phyloP scores from a whole-genome alignment of 2,113 vertebrate species.

The Vulpes vulpes region DNA sequence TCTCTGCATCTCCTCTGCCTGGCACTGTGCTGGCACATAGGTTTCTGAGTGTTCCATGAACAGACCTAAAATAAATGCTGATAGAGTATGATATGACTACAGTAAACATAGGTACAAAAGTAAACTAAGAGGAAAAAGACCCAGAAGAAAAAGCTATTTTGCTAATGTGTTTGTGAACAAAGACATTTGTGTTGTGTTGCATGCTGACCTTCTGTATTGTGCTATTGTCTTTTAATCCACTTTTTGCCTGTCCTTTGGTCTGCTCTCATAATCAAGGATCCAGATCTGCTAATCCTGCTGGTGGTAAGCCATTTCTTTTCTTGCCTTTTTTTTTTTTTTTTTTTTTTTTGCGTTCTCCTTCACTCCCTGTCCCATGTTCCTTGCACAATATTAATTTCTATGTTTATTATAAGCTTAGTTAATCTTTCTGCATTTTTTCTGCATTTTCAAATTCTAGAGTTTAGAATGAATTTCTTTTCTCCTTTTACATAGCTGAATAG shows the following conservation, averaged over 20 bases:
- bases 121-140: background rate
- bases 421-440: conserved; percentile 55
- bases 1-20: background rate
- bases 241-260: conserved; percentile 94
- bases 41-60: background rate
- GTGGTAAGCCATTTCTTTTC: conserved; percentile 93
- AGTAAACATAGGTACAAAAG: background rate
- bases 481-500: conserved; percentile 11
- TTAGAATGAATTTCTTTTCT: conserved; percentile 68
- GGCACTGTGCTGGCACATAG: background rate
- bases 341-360: conserved; percentile 79
- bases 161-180: conserved; percentile 82
- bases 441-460: conserved; percentile 57
- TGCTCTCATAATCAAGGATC: conserved; percentile 98
- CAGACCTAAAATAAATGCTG: background rate
- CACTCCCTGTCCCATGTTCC: background rate
- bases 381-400: conserved; percentile 55
- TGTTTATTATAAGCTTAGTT: conserved; percentile 63
- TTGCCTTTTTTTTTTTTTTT: conserved; percentile 86
- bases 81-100: background rate
- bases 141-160: conserved; percentile 3
- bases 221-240: conserved; percentile 92
- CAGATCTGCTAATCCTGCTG: conserved; percentile 99
- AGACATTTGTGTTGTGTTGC: conserved; percentile 81
- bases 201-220: conserved; percentile 89